These are phyloP conservation scores for Lithophane socia DNA, from an alignment of 2,888 invertebrate genomes.

Conservation along the genomic window DNA sequence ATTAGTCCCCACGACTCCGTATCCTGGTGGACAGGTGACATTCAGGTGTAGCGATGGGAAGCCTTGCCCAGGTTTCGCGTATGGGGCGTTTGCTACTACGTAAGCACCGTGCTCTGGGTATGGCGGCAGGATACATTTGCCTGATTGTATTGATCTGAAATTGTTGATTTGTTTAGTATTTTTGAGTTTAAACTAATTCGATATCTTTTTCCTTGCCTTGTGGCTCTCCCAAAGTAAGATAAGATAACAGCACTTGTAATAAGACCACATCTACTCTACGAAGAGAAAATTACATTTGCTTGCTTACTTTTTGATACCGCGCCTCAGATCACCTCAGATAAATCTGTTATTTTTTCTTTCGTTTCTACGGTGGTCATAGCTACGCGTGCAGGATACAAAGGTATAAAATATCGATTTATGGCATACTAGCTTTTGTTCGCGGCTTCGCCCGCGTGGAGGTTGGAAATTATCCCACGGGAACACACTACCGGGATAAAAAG, in stretches of 20 bases:
- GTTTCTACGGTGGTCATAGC: neutral
- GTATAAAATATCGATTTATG: neutral
- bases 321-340: neutral
- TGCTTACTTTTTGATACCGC: neutral
- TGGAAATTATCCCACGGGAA: too few species aligned
- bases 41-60: conserved; percentile 70
- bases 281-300: neutral
- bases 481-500: too few species aligned
- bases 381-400: neutral
- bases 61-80: conserved; percentile 72
- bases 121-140: conserved; percentile 75
- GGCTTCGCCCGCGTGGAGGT: too few species aligned
- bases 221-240: neutral
- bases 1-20: conserved; percentile 65
- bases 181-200: neutral
- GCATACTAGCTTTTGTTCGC: too few species aligned
- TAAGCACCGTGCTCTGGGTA: conserved; percentile 77
- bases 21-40: conserved; percentile 76
- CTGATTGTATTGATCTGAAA: conserved; percentile 63
- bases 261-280: neutral
- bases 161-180: neutral
- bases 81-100: conserved; percentile 67
- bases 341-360: neutral
- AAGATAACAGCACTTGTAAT: neutral
- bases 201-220: neutral